Evolutionary conservation across 2,113 vertebrate genomes (phyloP).

Genomic region (Nannospalax galili): DNA sequence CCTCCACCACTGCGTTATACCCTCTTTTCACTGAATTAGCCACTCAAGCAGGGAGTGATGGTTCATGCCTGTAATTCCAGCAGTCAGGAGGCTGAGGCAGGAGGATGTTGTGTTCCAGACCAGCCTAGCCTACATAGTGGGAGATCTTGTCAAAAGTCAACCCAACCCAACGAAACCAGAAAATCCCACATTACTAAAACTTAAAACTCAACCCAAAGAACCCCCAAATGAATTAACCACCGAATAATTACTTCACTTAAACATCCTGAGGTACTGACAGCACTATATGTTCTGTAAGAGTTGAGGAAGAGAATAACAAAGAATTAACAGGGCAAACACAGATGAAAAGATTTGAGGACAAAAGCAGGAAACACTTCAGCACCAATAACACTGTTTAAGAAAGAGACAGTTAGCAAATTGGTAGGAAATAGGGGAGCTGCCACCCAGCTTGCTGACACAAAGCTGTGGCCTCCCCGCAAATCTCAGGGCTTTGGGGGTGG

Average conservation of each 20-base stretch:
- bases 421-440: not conserved
- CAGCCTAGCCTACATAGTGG: not conserved
- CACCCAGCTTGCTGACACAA: not conserved
- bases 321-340: not conserved
- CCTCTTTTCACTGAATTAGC: not conserved
- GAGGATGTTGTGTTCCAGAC: not conserved
- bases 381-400: not conserved
- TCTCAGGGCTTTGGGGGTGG: not conserved
- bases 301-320: not conserved
- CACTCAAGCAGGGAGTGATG: not conserved
- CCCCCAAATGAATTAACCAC: not conserved
- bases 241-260: constrained; percentile 1
- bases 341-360: not conserved
- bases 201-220: not conserved
- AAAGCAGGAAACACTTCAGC: not conserved
- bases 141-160: not conserved
- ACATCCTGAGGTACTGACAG: not conserved
- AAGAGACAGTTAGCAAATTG: not conserved
- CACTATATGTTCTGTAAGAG: not conserved
- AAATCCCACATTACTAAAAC: not conserved
- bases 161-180: not conserved
- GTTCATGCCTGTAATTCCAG: not conserved
- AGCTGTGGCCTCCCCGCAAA: not conserved
- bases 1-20: not conserved
- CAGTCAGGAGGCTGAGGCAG: not conserved